Evolutionary conservation across 2,797 vertebrate species (phyloP).

Genomic region (Chloroceryle inda): DNA sequence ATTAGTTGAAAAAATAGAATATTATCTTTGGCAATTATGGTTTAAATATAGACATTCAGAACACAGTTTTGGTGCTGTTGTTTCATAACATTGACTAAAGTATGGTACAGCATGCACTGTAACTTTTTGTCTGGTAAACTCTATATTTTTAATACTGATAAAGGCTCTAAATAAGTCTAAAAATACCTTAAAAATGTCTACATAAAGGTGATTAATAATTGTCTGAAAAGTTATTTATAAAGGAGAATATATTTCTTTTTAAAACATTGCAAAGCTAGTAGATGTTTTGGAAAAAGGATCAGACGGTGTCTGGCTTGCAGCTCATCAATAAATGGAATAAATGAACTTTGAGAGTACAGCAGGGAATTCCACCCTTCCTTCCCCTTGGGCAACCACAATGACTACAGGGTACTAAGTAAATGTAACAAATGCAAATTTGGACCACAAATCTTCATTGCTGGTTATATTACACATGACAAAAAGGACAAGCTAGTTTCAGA

Average conservation of each 20-base stretch:
- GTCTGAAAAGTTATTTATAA: not conserved
- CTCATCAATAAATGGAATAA: slow-evolving; percentile 22
- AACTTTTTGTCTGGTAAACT: not conserved
- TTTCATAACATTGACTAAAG: not conserved
- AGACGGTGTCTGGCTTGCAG: not conserved
- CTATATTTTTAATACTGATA: not conserved
- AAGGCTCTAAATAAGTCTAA: not conserved
- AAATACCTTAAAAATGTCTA: not conserved
- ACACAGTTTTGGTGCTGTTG: not conserved
- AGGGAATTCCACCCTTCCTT: slow-evolving; percentile 10
- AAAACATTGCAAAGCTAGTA: not conserved
- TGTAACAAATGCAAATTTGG: slow-evolving; percentile 21
- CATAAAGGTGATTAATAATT: not conserved
- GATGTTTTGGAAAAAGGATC: not conserved
- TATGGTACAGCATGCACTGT: not conserved
- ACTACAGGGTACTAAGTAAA: not conserved
- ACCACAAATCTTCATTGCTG: slow-evolving; percentile 20
- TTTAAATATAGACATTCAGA: slow-evolving; percentile 52
- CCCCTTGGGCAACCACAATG: not conserved
- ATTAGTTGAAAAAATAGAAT: slow-evolving; percentile 58
- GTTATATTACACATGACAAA: not conserved
- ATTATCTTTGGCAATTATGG: slow-evolving; percentile 63
- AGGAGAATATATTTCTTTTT: not conserved
- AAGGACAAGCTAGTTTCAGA: slow-evolving; percentile 4
- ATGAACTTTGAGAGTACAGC: not conserved